Evolutionary conservation across 2,113 vertebrate genomes (phyloP), one percentile per base, ranked within the genome.

Genomic region (Felis chaus): DNA sequence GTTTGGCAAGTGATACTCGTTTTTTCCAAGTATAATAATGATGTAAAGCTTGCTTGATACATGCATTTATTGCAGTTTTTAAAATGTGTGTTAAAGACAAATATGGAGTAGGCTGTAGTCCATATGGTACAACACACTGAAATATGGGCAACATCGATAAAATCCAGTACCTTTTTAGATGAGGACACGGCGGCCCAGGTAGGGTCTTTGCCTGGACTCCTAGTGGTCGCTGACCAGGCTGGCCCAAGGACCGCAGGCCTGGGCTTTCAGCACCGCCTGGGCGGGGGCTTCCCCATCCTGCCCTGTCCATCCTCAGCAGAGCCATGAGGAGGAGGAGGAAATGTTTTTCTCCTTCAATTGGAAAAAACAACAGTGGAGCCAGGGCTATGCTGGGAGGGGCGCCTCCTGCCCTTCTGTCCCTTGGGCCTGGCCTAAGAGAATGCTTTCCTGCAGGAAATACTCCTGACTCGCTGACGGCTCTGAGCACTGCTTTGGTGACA

Each of bases 361-460:
- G 97, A 98, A 98, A 98, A 96, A 98, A 97, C 81, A 98, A 97
- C 97, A 97, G 76, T 33, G 88, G 63, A 93, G 90, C 69, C 73
- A 5, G 69, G 74, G 81, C 94, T 53, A 79, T 1, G 18, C 41
- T 11, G 76, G 85, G 85, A 76, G 84, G 78, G 73, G 93, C 68
- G 57, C 50, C 82, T 76, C 88, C 68, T 39, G 84, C 27, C 87
- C 63, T 29, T 25, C 18, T 0, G 6, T 18, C 68, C 65, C 7
- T 5, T 0, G 16, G 55, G 82, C 55, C 29, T 27, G 76, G 45
- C 50, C 82, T 89, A 25, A 0, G 31, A 33, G n/a, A 90, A 33
- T 0, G 11, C 63, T 74, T 73, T 79, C 86, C 66, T 57, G 68
- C 97, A 93, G 97, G 96, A 96, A 98, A n/a, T 11, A 68, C 66